These are phyloP conservation scores for Aphelocoma coerulescens DNA, from an alignment of 2,113 vertebrate species.

Conservation along the genomic window DNA sequence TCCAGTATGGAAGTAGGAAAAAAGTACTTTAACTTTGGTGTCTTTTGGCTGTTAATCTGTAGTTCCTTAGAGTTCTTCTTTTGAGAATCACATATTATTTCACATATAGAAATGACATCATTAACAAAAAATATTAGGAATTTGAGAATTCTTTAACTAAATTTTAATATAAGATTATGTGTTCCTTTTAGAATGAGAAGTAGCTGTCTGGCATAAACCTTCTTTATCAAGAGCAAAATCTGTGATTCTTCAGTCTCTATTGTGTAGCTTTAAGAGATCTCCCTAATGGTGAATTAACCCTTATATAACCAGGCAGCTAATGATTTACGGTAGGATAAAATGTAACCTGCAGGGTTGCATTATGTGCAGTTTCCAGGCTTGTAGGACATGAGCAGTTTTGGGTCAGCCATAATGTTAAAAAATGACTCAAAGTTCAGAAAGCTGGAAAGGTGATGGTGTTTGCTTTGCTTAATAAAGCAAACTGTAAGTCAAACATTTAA, in stretches of 20 bases:
- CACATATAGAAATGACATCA: neutral
- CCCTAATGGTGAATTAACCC: neutral
- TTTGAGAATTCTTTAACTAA: neutral
- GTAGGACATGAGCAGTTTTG: neutral
- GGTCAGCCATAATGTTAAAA: neutral
- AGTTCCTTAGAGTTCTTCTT: neutral
- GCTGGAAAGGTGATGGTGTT: slow-evolving; percentile 30
- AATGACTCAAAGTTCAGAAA: slow-evolving; percentile 33
- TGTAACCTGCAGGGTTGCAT: neutral
- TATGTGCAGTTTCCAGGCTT: neutral
- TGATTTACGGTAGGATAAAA: neutral
- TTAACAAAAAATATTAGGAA: neutral
- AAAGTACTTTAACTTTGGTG: neutral
- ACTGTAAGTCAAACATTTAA: slow-evolving; percentile 60
- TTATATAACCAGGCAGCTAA: neutral
- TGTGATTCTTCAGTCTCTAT: neutral
- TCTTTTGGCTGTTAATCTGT: neutral
- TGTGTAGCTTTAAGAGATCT: neutral
- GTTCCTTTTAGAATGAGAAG: slow-evolving; percentile 19
- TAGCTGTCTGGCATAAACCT: neutral
- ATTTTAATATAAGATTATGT: neutral
- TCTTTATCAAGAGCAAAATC: neutral
- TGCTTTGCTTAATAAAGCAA: slow-evolving; percentile 58
- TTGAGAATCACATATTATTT: neutral
- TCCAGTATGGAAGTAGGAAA: neutral